A percentile compares a stretch with the other conserved stretches of the same genome.
phyloP scores from a whole-genome alignment of 2,797 vertebrate species.

The Euthynnus affinis region DNA sequence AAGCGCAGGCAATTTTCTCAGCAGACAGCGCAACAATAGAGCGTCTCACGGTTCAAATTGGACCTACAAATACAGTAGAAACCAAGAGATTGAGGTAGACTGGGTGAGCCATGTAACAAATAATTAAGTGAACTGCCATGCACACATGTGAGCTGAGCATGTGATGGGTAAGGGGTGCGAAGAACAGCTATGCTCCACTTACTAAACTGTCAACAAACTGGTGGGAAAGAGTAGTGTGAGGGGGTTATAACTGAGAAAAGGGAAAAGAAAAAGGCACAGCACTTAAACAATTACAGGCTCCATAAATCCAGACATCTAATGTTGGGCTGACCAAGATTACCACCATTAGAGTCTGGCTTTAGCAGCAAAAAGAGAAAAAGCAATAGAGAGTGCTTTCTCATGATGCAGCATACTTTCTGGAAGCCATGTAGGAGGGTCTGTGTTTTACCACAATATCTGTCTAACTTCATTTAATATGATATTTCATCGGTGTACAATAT shows the following conservation, averaged over 20 bases:
- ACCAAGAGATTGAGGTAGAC: background rate
- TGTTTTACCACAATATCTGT: background rate
- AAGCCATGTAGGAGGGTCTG: background rate
- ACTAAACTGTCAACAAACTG: slow-evolving; percentile 23
- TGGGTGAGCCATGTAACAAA: slow-evolving; percentile 9
- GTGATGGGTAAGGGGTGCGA: background rate
- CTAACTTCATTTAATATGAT: background rate
- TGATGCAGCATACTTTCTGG: background rate
- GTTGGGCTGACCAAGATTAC: background rate
- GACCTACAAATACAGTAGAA: slow-evolving; percentile 30
- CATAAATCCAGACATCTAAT: background rate
- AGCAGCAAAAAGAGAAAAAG: background rate
- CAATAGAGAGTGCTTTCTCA: background rate
- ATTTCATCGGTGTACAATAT: background rate
- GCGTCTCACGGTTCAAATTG: slow-evolving; percentile 27
- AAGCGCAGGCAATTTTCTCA: slow-evolving; percentile 37
- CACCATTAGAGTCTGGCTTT: background rate
- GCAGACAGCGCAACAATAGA: slow-evolving; percentile 1
- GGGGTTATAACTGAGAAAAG: slow-evolving; percentile 44
- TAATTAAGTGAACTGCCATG: slow-evolving; percentile 29
- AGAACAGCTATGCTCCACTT: slow-evolving; percentile 31
- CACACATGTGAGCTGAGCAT: slow-evolving; percentile 32
- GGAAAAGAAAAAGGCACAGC: slow-evolving; percentile 4
- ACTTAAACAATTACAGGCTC: background rate
- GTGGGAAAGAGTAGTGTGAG: background rate